phyloP scores from a whole-genome alignment of 2,113 vertebrate genomes.

The Bubalus kerabau region DNA sequence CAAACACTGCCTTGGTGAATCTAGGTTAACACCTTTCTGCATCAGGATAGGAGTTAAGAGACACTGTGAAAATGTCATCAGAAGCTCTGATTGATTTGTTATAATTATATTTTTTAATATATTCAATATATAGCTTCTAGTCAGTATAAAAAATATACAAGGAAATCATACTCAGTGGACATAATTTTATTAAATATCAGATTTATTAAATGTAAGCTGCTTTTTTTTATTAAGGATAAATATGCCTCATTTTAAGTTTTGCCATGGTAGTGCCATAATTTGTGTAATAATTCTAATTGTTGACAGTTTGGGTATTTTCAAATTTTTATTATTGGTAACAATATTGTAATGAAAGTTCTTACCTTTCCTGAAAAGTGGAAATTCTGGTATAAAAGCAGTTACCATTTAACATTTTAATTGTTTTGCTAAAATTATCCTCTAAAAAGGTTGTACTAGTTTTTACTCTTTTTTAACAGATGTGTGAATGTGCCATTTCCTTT shows the following conservation, averaged over 20 bases:
- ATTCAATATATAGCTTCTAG: not conserved
- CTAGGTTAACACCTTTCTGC: not conserved
- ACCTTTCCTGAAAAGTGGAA: not conserved
- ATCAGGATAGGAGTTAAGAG: not conserved
- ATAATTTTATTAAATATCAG: not conserved
- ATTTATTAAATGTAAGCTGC: not conserved
- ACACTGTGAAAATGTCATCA: not conserved
- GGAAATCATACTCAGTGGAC: not conserved
- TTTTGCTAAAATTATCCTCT: not conserved
- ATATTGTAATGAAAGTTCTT: not conserved
- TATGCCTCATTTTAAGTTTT: not conserved
- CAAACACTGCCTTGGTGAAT: not conserved
- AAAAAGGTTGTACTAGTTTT: not conserved
- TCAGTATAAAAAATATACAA: not conserved
- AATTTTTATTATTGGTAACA: not conserved
- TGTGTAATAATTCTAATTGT: not conserved
- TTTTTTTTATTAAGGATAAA: not conserved
- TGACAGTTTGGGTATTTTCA: not conserved
- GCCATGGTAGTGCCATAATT: not conserved
- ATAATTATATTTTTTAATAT: not conserved
- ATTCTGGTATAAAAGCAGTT: not conserved
- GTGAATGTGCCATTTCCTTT: not conserved
- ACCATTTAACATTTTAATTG: not conserved
- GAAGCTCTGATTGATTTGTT: not conserved
- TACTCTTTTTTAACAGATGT: not conserved